Base-by-base conservation (phyloP, 2,888 invertebrate species). In the Peribatodes rhomboidaria region DNA sequence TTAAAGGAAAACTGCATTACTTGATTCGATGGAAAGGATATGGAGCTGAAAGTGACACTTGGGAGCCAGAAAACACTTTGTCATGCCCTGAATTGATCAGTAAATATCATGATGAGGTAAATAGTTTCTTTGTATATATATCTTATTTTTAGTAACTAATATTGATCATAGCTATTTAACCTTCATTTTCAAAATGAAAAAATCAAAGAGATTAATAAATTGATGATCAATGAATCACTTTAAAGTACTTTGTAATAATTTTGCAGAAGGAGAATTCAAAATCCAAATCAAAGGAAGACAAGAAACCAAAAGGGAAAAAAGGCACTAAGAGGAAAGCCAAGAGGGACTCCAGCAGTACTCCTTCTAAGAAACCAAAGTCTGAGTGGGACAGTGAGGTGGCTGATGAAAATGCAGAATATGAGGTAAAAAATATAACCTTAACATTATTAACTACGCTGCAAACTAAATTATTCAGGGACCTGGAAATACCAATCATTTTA, bases 21-120 rank as follows among this genome's bases (percentile, higher is more conserved):
- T 87, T 96, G 39, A 96, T 97, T 41, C 94, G 96, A 73, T 97
- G 97, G 97, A 97, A 96, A 79, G 97, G 97, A 0, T 97, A 96
- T 73, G 92, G 92, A 61, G 94, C 95, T 52, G 95, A 95, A 44
- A 94, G 94, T 68, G 96, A 97, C 77, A 96, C 96, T 0, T 97
- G 97, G 97, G 96, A 97, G 79, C 95, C 96, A 7, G 96, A 95
- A 73, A 93, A 94, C 42, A 96, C 96, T 9, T 82, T 97, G 0
- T 95, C 95, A 61, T 97, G 97, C 80, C 94, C 95, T 1, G 95
- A 96, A 39, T 81, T 97, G 39, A 95, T 97, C 13, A 94, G 75
- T 66, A 90, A 90, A 79, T 93, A 76, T 66, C 86, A 88, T 82
- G 90, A 90, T 49, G 92, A 90, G 79, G 92, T 91, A 78, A 47